A percentile compares a stretch with the other conserved stretches of the same genome.
phyloP scores from a whole-genome alignment of 2,797 vertebrate genomes.

The Calcarius lapponicus region DNA sequence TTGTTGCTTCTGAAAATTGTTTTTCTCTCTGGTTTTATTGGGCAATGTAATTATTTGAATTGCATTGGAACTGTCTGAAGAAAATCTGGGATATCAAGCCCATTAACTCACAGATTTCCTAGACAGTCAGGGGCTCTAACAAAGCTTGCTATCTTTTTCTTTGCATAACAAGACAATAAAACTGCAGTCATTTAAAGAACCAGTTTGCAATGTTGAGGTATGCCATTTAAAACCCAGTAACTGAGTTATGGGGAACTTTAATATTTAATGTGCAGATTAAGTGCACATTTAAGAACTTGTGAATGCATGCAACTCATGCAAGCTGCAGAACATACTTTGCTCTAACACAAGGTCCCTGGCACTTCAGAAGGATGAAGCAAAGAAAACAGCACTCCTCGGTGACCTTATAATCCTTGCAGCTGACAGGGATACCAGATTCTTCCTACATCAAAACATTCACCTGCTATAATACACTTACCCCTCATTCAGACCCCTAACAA shows the following conservation, averaged over 20 bases:
- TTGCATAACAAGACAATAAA: constrained; percentile 32
- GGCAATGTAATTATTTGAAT: constrained; percentile 53
- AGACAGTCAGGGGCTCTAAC: background rate
- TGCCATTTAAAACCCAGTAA: constrained; percentile 16
- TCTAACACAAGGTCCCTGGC: background rate
- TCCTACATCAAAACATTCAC: background rate
- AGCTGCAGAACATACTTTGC: background rate
- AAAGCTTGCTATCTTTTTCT: constrained; percentile 10
- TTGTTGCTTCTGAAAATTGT: constrained; percentile 48
- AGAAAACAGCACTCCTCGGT: background rate
- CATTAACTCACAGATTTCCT: constrained; percentile 7
- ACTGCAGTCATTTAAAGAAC: background rate
- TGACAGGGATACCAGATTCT: background rate
- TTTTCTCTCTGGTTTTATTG: constrained; percentile 45
- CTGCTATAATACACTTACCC: background rate
- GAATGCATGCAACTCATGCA: background rate
- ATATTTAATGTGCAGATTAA: constrained; percentile 28
- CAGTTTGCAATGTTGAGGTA: background rate
- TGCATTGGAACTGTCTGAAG: background rate
- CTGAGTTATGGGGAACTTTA: background rate
- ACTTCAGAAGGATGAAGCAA: background rate
- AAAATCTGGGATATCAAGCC: constrained; percentile 7
- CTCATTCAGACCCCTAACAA: background rate
- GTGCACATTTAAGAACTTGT: background rate
- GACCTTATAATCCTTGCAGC: background rate